Evolutionary conservation across 2,113 vertebrate species (phyloP).

Genomic region (Phocoena sinus): DNA sequence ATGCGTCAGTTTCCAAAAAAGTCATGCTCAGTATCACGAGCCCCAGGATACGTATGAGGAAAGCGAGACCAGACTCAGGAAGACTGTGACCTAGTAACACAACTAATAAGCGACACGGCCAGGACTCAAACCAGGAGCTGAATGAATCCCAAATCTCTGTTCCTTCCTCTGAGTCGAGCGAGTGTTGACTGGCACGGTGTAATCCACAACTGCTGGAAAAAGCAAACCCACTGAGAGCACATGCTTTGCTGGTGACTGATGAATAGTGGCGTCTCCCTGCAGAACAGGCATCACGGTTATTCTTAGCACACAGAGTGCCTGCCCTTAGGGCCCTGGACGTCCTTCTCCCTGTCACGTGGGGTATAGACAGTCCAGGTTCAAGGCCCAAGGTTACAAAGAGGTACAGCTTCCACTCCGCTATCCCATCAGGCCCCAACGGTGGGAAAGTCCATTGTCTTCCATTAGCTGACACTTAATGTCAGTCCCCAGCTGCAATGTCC

Average conservation of each 20-base stretch:
- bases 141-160: not conserved
- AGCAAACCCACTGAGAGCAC: not conserved
- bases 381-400: not conserved
- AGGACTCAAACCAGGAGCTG: not conserved
- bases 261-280: not conserved
- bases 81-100: not conserved
- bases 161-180: not conserved
- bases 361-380: not conserved
- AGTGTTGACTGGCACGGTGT: too few relatives aligned
- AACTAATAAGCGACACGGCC: not conserved
- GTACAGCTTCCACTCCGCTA: not conserved
- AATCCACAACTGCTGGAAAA: not conserved
- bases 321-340: not conserved
- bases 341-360: not conserved
- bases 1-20: not conserved
- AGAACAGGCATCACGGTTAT: not conserved
- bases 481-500: fast-evolving
- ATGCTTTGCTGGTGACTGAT: not conserved
- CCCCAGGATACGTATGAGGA: not conserved
- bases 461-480: not conserved
- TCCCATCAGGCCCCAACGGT: not conserved
- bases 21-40: not conserved
- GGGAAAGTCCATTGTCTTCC: not conserved
- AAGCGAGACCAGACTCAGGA: not conserved
- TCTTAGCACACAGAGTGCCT: not conserved